A percentile compares a stretch with the other conserved stretches of the same genome.
These are phyloP conservation scores for Styela clava DNA, from an alignment of 23 tunicate genomes.

Conservation along the genomic window DNA sequence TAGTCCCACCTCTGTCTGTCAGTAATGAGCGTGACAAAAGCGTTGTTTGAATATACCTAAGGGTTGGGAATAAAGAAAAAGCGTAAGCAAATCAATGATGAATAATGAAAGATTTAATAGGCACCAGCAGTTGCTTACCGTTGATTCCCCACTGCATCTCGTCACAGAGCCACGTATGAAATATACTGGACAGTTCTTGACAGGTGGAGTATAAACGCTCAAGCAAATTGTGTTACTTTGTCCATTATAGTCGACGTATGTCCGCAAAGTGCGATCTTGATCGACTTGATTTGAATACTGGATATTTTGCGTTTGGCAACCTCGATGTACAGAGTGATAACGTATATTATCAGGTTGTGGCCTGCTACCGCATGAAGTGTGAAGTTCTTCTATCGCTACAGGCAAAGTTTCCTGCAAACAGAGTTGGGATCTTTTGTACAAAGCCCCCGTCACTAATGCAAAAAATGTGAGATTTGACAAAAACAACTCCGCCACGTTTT, in stretches of 20 bases:
- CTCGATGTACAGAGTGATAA: not conserved
- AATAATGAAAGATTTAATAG: no score
- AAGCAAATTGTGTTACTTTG: not conserved
- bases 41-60: no score
- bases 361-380: not conserved
- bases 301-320: not conserved
- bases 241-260: conserved; percentile 2
- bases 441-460: no score
- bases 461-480: no score
- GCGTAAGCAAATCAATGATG: no score
- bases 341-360: not conserved
- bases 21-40: no score
- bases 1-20: no score
- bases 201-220: conserved; percentile 11
- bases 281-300: not conserved
- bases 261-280: not conserved
- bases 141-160: not conserved
- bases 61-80: no score
- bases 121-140: not conserved
- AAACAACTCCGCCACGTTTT: no score
- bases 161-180: not conserved
- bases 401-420: no score
- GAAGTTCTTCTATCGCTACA: not conserved
- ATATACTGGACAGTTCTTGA: not conserved
- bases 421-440: no score